These are phyloP conservation scores for Aspidapion aeneum DNA, from an alignment of 2,888 invertebrate species.

Conservation along the genomic window DNA sequence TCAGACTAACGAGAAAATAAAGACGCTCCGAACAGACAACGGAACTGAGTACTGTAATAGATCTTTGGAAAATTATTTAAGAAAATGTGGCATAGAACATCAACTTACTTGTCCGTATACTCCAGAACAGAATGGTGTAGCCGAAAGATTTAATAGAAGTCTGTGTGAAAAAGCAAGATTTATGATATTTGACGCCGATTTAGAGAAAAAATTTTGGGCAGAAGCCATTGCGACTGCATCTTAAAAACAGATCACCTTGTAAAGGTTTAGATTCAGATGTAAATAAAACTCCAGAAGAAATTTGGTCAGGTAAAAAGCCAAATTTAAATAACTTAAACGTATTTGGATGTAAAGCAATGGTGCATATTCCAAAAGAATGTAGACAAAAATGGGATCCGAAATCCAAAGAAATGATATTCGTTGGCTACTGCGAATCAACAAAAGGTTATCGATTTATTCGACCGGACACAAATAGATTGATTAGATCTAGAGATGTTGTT, in stretches of 20 bases:
- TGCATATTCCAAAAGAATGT: conserved; percentile 16
- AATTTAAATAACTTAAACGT: conserved; percentile 10
- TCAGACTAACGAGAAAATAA: conserved; percentile 13
- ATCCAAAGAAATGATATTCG: conserved; percentile 18
- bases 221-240: conserved; percentile 20
- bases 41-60: conserved; percentile 16
- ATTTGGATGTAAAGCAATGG: conserved; percentile 18
- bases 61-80: conserved; percentile 8
- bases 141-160: conserved; percentile 19
- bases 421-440: conserved; percentile 14
- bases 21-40: conserved; percentile 14
- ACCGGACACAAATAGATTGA: too few relatives aligned
- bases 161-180: conserved; percentile 16
- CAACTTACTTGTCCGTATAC: conserved; percentile 13
- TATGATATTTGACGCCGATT: conserved; percentile 12
- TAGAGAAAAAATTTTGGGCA: conserved; percentile 16
- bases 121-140: conserved; percentile 19
- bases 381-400: conserved; percentile 18
- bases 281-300: conserved; percentile 19
- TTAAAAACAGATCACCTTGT: conserved; percentile 15
- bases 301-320: conserved; percentile 15
- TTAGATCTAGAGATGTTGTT: too few relatives aligned
- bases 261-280: background rate
- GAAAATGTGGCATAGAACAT: conserved; percentile 11
- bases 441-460: too few relatives aligned